Base-by-base conservation (phyloP, 1,140 invertebrate species). In the Drosophila sproati region DNA sequence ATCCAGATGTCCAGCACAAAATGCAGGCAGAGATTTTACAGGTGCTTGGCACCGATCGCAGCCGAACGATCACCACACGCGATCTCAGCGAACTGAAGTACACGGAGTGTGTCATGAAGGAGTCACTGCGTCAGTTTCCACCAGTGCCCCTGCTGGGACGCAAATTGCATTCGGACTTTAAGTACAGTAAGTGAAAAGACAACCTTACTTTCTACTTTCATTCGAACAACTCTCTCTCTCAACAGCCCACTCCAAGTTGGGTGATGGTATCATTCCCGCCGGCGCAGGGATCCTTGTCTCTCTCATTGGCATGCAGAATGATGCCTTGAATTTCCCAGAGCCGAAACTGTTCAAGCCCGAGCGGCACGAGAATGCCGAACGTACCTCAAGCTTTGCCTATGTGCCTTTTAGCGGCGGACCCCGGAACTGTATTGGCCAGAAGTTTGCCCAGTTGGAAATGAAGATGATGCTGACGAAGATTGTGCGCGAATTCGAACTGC, bases 371-470 rank as follows among this genome's bases (percentile, higher is more conserved):
- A 37, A 93, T 67, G 48, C 75, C 0, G 66, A 82, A 20, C 81
- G 82, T n/a, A 77, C 92, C 10, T 91, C 93, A 29, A 93, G 93
- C 20, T 95, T 92, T 71, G 91, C 93, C 2, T 96, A 94, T 78
- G 92, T 96, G n/a, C 95, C 95, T 3, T 96, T 96, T 73, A 95
- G 95, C 78, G 95, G 95, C 4, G 96, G 96, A 7, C 94, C 94
- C 0, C 93, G 96, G 52, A 96, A 96, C 81, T 96, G 96, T 78
- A 95, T 96, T 32, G 96, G 95, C 1, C 91, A 92, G 59, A 92
- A 91, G 63, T 92, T 91, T 35, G 91, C 92, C 8, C 79, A 79
- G 60, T 60, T 92, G 45, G 88, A 92, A 71, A 92, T 92, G 79
- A 92, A 92, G 57, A 79, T 76, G 56, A 50, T 90, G 54, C 52